Evolutionary conservation across 2,797 vertebrate genomes (phyloP), one percentile per base, ranked within the genome.

Genomic region (Coreius guichenoti): DNA sequence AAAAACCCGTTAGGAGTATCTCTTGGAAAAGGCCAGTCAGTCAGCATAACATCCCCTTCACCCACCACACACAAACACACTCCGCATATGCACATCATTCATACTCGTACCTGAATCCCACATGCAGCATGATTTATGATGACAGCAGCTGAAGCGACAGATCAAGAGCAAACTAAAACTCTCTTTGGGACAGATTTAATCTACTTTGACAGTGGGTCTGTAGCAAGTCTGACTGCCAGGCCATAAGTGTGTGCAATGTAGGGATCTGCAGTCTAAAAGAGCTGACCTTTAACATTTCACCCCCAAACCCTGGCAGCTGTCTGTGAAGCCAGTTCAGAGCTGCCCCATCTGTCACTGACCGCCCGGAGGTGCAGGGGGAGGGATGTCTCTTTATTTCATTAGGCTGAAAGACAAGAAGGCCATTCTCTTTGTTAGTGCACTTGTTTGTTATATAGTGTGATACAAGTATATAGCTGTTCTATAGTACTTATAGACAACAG

Each of bases 291-390:
- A 86, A 68, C 80, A 88, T 85, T 76, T 68, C 65, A 67, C 73
- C 80, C 90, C 89, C 39, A 47, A 54, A 73, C 68, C 81, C 89
- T 88, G 89, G 91, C 95, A 96, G 95, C 94, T 96, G 94, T 92
- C 89, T 88, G 85, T 86, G 84, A 87, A 89, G 92, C 92, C 88
- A 90, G 92, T 88, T 86, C 88, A 92, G 91, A 94, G 90, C 90
- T 90, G 90, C 91, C 91, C 94, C 95, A 96, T 95, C 94, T 96
- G 95, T 94, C 88, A 92, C 89, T 87, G 91, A 93, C 93, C 92
- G 93, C 93, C 92, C 93, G 91, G 92, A 92, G 83, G 74, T 84
- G 74, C 75, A 49, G 81, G 84, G 74, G 78, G 72, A 78, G 36
- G 83, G 51, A 69, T 29, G 80, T 16, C 26, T 26, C 78, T 39